Percentiles rank a stretch among this genome's conserved stretches.
Evolutionary conservation across 2,113 vertebrate species (phyloP).

Genomic region (Etheostoma cragini): DNA sequence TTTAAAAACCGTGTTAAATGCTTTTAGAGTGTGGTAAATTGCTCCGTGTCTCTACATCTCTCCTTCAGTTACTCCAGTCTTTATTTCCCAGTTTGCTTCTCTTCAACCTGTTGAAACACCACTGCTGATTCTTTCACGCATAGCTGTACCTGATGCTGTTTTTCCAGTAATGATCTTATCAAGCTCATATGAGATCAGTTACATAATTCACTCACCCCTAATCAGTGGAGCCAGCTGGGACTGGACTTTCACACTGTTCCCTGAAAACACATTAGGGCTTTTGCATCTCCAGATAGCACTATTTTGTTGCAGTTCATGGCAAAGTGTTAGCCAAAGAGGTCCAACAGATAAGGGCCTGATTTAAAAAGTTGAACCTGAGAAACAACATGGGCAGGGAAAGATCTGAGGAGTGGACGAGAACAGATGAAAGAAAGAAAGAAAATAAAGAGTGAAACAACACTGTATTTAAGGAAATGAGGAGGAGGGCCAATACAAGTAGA

Average conservation of each 20-base stretch:
- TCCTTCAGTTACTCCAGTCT: conserved; percentile 18
- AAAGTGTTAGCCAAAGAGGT: background rate
- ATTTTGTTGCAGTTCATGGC: conserved; percentile 28
- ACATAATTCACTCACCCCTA: conserved; percentile 50
- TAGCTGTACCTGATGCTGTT: conserved; percentile 39
- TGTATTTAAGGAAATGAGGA: background rate
- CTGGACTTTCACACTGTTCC: background rate
- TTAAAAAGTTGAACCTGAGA: background rate
- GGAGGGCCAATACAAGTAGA: conserved; percentile 19
- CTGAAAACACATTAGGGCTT: background rate
- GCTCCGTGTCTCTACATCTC: conserved; percentile 5
- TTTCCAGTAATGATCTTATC: conserved; percentile 29
- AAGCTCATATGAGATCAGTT: conserved; percentile 59
- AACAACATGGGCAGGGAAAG: background rate
- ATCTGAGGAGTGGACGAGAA: background rate
- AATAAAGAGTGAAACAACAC: conserved; percentile 1
- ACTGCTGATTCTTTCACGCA: conserved; percentile 9
- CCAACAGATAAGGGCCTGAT: background rate
- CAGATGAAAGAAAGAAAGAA: background rate
- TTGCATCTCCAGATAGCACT: conserved; percentile 18
- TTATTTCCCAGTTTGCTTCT: background rate
- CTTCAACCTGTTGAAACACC: conserved; percentile 44
- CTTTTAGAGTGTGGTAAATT: conserved; percentile 36
- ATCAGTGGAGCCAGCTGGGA: conserved; percentile 55
- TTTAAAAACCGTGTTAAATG: conserved; percentile 62